phyloP scores from a whole-genome alignment of 2,113 vertebrate species.

The Irena cyanogastra region DNA sequence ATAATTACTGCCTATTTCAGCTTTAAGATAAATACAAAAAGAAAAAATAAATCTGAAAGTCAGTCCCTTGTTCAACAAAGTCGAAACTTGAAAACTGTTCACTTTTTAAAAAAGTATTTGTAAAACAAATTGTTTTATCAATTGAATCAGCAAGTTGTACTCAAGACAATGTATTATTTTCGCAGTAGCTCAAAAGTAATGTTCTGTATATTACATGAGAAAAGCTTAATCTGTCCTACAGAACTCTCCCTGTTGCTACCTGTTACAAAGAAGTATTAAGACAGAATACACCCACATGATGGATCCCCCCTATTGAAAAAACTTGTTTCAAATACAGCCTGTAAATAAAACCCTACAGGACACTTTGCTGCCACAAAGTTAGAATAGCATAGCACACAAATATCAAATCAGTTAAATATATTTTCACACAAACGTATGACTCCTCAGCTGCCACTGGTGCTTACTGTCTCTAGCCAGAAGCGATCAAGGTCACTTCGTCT shows the following conservation, averaged over 20 bases:
- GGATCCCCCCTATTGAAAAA: background rate
- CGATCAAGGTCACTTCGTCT: conserved; percentile 92
- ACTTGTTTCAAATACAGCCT: background rate
- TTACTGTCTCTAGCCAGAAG: conserved; percentile 97
- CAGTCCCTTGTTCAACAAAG: background rate
- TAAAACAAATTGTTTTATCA: background rate
- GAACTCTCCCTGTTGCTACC: background rate
- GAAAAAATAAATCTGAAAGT: background rate
- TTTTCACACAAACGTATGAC: background rate
- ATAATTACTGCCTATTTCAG: background rate
- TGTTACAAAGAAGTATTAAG: background rate
- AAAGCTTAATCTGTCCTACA: background rate
- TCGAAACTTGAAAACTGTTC: background rate
- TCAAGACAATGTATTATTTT: background rate
- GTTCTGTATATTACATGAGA: background rate
- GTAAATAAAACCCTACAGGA: background rate
- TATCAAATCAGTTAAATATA: background rate
- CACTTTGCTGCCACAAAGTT: background rate
- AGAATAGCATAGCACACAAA: background rate
- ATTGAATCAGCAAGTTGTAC: background rate
- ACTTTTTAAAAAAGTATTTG: background rate
- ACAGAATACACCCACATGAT: background rate
- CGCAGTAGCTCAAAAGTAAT: background rate
- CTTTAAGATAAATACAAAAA: background rate
- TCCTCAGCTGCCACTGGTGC: background rate